A percentile compares a stretch with the other conserved stretches of the same genome.
phyloP scores from a whole-genome alignment of 2,888 invertebrate species.

The Brenthis hecate region DNA sequence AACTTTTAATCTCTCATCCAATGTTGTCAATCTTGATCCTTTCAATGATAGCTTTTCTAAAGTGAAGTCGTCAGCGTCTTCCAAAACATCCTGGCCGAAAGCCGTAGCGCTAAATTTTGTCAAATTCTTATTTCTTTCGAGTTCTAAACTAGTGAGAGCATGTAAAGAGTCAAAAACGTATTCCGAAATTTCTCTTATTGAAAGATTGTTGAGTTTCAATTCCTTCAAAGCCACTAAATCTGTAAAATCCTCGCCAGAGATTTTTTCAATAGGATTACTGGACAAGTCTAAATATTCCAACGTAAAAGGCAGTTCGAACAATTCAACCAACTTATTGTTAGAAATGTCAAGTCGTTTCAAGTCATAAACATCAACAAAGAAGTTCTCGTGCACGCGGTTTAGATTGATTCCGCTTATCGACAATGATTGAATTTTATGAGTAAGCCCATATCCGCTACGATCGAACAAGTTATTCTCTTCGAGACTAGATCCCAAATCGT shows the following conservation, averaged over 20 bases:
- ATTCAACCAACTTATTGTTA: slow-evolving; percentile 77
- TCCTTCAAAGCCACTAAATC: slow-evolving; percentile 77
- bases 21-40: slow-evolving; percentile 66
- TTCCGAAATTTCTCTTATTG: slow-evolving; percentile 75
- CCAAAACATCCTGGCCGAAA: slow-evolving; percentile 65
- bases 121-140: slow-evolving; percentile 81
- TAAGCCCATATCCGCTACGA: slow-evolving; percentile 63
- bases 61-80: slow-evolving; percentile 67
- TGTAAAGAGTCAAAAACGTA: slow-evolving; percentile 81
- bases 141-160: slow-evolving; percentile 73
- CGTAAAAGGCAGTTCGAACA: slow-evolving; percentile 82
- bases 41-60: slow-evolving; percentile 72
- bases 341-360: slow-evolving; percentile 71
- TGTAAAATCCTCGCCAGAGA: slow-evolving; percentile 74
- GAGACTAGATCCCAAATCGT: slow-evolving; percentile 64
- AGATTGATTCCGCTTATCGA: slow-evolving; percentile 63
- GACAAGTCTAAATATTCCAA: slow-evolving; percentile 84
- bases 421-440: slow-evolving; percentile 58
- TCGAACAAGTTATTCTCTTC: slow-evolving; percentile 62
- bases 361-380: slow-evolving; percentile 71
- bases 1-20: slow-evolving; percentile 62
- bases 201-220: slow-evolving; percentile 81
- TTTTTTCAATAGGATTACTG: slow-evolving; percentile 78
- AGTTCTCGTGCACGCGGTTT: slow-evolving; percentile 61
- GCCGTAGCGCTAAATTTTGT: slow-evolving; percentile 70